Evolutionary conservation across 2,113 vertebrate genomes (phyloP), one percentile per base, ranked within the genome.

Genomic region (Uria aalge): DNA sequence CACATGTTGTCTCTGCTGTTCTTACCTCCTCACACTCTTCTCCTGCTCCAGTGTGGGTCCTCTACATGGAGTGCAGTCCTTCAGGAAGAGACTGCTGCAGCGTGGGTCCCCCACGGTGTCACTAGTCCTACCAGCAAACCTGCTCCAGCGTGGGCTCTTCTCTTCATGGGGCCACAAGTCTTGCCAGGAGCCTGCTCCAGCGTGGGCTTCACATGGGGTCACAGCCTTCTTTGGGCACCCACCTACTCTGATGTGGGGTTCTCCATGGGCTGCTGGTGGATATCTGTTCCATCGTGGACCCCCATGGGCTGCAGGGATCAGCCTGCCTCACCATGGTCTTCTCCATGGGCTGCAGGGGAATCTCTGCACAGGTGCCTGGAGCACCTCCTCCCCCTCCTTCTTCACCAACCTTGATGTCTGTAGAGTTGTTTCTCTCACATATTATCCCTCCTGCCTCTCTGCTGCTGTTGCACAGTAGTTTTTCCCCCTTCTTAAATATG

Each of bases 141-240:
- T 64, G 27, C 17, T 74, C 20, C 43, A 23, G 13, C 2, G 0
- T 67, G 9, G 19, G 15, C 29, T 80, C 3, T 12, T 8, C 34
- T 41, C 26, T 75, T 11, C 27, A 50, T 1, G 2, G 32, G 17
- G 7, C 32, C 36, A 52, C 34, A 72, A 26, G 12, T 87, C 45
- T 30, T 84, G 4, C 45, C n/a, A 59, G 22, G 12, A 57, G 11
- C 20, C 41, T 71, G 15, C 30, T 79, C 15, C 15, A 43, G 24
- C 1, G 0, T 7, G 5, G 8, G 5, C 15, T 64, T 19, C 3
- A 22, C 48, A 47, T 0, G 0, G 32, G 5, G 29, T 55, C 32
- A 45, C 29, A 74, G 14, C 15, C 32, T 88, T 32, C 52, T 53
- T 38, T 8, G 3, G 11, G 5, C 9, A 43, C 43, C 17, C 43